Conservation (phyloP, 2,797 vertebrate species). For the Manis crassicaudata region DNA sequence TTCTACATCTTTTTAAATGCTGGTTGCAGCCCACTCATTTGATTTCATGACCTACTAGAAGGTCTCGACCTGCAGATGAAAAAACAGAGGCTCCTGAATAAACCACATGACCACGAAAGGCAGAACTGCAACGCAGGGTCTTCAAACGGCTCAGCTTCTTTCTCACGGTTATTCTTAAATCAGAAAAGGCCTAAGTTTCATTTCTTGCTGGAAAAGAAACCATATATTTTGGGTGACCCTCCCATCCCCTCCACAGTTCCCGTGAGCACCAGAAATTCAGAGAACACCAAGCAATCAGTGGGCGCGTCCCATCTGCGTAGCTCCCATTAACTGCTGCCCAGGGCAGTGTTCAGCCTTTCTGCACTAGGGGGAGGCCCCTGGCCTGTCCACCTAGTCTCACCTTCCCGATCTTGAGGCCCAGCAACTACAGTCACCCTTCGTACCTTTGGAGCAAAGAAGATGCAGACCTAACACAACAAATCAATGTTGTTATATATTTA, state of each 20-base stretch:
- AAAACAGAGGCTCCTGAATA: neutral
- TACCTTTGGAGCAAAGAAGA: neutral
- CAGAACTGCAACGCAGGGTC: slow-evolving; percentile 8
- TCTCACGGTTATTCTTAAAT: slow-evolving; percentile 60
- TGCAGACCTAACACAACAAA: slow-evolving; percentile 27
- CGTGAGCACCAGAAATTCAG: slow-evolving; percentile 17
- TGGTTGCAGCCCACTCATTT: slow-evolving; percentile 5
- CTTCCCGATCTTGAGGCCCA: slow-evolving; percentile 40
- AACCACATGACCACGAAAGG: slow-evolving; percentile 51
- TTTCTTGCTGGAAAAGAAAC: slow-evolving; percentile 71
- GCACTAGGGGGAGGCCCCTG: neutral
- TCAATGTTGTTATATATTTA: neutral
- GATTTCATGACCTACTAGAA: slow-evolving; percentile 15
- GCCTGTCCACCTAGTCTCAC: neutral
- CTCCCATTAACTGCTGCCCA: slow-evolving; percentile 10
- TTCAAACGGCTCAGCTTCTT: slow-evolving; percentile 25
- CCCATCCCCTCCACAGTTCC: slow-evolving; percentile 29
- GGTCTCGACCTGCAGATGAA: neutral
- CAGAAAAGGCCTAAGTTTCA: slow-evolving; percentile 67
- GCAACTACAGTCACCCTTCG: neutral
- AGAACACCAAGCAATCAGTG: neutral
- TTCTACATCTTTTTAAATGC: slow-evolving; percentile 24
- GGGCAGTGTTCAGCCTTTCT: neutral
- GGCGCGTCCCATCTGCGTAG: slow-evolving; percentile 14
- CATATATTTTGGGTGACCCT: slow-evolving; percentile 9